Evolutionary conservation across 37 sponge, comb jelly and placozoan species (phyloP).

Genomic region (Tethya wilhelma): DNA sequence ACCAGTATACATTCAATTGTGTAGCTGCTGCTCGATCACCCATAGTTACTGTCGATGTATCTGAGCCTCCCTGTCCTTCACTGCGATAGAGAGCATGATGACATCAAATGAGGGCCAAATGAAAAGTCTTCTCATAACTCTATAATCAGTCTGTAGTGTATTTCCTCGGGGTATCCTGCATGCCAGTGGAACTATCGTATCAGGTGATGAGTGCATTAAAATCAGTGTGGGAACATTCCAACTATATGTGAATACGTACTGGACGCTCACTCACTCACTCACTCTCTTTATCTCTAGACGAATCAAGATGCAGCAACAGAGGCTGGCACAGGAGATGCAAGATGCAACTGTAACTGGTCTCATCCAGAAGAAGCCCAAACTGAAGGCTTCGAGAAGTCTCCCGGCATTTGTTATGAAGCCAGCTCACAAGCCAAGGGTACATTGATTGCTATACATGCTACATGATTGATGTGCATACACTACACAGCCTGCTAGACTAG

Average conservation of each 20-base stretch:
- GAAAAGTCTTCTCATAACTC: too few species aligned
- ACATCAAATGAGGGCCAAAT: too few species aligned
- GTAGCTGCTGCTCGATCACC: too few species aligned
- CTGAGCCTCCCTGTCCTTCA: too few species aligned
- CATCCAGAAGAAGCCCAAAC: conserved; percentile 44
- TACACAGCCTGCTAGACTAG: not conserved
- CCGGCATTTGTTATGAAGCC: conserved; percentile 90
- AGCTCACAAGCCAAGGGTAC: conserved; percentile 62
- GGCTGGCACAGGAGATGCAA: conserved; percentile 82
- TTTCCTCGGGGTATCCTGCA: too few species aligned
- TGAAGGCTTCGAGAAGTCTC: conserved; percentile 73
- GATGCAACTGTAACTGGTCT: conserved; percentile 65
- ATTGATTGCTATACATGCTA: not conserved
- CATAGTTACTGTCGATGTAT: too few species aligned
- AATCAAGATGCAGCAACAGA: conserved; percentile 81
- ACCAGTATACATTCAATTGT: not conserved
- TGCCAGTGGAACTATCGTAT: too few species aligned
- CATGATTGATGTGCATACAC: not conserved
- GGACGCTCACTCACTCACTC: too few species aligned
- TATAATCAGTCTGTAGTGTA: too few species aligned
- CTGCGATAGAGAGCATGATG: too few species aligned
- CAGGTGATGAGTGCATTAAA: not conserved
- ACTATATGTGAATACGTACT: not conserved
- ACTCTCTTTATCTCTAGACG: conserved; percentile 52
- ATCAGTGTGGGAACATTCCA: too few species aligned